These are phyloP conservation scores for Cercopithecus mona DNA, from an alignment of 2,113 vertebrate genomes.

Conservation along the genomic window DNA sequence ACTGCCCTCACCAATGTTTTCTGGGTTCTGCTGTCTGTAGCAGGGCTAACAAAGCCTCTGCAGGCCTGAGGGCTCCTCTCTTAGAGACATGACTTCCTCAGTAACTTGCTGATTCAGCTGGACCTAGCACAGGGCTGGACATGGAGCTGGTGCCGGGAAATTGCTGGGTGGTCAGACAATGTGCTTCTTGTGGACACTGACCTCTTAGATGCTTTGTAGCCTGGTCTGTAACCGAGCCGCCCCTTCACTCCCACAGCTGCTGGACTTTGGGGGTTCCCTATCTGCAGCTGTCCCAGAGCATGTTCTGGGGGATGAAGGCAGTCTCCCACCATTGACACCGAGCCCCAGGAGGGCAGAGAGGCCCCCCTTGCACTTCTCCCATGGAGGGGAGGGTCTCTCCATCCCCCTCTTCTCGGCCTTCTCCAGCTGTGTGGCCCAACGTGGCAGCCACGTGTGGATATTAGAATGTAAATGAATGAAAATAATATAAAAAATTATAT, in stretches of 20 bases:
- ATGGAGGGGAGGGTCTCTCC: fast-evolving
- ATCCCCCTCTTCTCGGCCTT: fast-evolving
- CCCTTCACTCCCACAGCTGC: neutral
- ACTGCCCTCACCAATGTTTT: neutral
- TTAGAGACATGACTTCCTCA: neutral
- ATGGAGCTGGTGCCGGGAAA: neutral
- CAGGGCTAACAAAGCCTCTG: too few relatives aligned
- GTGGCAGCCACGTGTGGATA: neutral
- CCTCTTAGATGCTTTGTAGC: neutral
- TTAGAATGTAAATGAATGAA: neutral
- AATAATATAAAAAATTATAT: too few relatives aligned
- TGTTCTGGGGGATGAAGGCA: too few relatives aligned
- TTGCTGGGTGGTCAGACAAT: fast-evolving
- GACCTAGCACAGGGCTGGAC: neutral
- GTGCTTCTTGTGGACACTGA: neutral
- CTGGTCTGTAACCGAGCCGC: neutral
- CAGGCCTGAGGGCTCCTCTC: neutral
- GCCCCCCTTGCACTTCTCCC: too few relatives aligned
- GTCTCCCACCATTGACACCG: neutral
- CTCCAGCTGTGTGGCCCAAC: neutral
- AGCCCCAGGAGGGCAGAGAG: neutral
- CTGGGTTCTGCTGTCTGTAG: neutral
- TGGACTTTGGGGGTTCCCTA: neutral
- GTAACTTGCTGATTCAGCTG: neutral
- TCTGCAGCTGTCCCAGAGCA: neutral